A percentile compares a stretch with the other conserved stretches of the same genome.
phyloP scores from a whole-genome alignment of 92 coral and sea anemone genomes.

The Porites lobata region DNA sequence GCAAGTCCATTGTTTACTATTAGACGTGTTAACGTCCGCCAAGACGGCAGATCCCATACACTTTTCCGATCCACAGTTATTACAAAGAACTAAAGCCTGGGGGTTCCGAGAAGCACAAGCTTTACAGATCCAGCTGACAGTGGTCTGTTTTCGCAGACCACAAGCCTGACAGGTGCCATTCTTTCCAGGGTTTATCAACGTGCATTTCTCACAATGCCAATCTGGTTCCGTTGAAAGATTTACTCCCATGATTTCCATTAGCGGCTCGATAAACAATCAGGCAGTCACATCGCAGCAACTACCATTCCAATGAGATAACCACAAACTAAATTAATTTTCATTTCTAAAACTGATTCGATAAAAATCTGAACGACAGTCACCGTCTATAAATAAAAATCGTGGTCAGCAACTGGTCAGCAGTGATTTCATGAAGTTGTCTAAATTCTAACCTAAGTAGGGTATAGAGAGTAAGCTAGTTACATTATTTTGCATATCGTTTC shows the following conservation, averaged over 20 bases:
- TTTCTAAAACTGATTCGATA: background rate
- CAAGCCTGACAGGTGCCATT: conserved; percentile 72
- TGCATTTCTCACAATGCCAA: conserved; percentile 91
- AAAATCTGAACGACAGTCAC: background rate
- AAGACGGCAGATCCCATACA: background rate
- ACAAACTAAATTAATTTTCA: background rate
- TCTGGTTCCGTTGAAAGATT: conserved; percentile 49
- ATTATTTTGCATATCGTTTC: no score
- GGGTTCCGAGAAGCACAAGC: conserved; percentile 80
- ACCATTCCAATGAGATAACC: background rate
- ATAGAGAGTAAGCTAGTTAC: background rate
- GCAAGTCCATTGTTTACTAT: conserved; percentile 80
- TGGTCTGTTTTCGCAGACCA: conserved; percentile 41
- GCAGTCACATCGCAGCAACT: background rate
- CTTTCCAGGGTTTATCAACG: conserved; percentile 62
- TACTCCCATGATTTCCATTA: conserved; percentile 66
- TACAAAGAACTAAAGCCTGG: conserved; percentile 54
- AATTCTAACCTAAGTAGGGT: background rate
- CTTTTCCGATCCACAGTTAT: conserved; percentile 77
- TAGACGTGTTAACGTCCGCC: background rate
- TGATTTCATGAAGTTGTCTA: background rate
- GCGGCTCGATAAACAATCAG: background rate
- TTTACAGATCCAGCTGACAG: conserved; percentile 75
- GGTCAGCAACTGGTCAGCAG: conserved; percentile 48
- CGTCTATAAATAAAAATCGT: background rate